A percentile compares a stretch with the other conserved stretches of the same genome.
Evolutionary conservation across 2,797 vertebrate species (phyloP).

Genomic region (Pseudotriccus pelzelni): DNA sequence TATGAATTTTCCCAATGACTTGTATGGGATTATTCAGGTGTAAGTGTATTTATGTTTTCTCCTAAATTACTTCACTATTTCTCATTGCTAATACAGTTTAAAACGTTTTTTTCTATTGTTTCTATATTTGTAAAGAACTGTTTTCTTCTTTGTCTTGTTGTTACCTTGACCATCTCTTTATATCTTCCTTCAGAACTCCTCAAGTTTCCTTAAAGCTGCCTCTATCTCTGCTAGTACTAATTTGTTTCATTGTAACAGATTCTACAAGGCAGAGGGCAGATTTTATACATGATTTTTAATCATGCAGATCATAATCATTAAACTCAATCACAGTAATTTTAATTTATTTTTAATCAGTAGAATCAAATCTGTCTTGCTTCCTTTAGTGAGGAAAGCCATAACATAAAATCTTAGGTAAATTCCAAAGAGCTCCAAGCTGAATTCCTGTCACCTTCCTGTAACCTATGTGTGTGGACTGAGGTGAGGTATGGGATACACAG

Average conservation of each 20-base stretch:
- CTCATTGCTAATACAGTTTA: neutral
- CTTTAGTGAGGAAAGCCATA: neutral
- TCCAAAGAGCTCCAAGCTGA: neutral
- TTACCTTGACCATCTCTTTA: neutral
- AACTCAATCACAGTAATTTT: neutral
- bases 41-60: neutral
- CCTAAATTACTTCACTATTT: neutral
- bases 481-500: neutral
- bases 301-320: neutral
- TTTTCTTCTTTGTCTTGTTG: neutral
- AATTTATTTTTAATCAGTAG: neutral
- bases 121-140: neutral
- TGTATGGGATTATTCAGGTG: neutral
- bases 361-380: slow-evolving; percentile 2
- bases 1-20: neutral
- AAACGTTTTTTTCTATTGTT: neutral
- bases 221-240: neutral
- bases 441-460: neutral
- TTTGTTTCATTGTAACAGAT: neutral
- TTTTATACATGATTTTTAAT: neutral
- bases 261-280: neutral
- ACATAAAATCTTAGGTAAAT: slow-evolving; percentile 11
- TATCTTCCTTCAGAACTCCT: neutral
- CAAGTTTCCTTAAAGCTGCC: neutral
- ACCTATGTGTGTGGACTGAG: neutral